phyloP scores from a whole-genome alignment of 2,797 vertebrate species.

The Harpagifer antarcticus region DNA sequence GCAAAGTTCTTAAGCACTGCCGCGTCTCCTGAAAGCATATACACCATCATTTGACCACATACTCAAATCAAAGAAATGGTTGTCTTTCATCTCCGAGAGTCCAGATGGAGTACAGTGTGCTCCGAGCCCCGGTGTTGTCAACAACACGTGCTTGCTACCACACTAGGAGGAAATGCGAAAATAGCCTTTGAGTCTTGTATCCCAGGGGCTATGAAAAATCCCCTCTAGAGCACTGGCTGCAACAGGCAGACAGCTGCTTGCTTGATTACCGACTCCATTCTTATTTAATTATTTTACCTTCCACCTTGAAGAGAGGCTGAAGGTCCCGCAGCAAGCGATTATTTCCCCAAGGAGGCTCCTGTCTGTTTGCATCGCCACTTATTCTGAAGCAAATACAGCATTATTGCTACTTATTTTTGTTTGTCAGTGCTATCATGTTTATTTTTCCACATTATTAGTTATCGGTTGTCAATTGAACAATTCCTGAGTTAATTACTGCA shows the following conservation, averaged over 20 bases:
- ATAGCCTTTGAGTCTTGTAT: constrained; percentile 58
- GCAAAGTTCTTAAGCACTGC: constrained; percentile 5
- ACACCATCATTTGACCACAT: constrained; percentile 41
- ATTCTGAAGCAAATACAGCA: constrained; percentile 42
- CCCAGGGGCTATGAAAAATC: constrained; percentile 80
- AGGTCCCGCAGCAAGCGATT: constrained; percentile 68
- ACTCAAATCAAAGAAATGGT: constrained; percentile 36
- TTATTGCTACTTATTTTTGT: constrained; percentile 47
- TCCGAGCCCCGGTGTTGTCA: constrained; percentile 44
- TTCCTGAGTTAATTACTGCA: constrained; percentile 2
- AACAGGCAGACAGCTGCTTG: constrained; percentile 73
- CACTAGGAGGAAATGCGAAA: constrained; percentile 54
- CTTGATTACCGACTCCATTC: constrained; percentile 69
- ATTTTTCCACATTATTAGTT: neutral
- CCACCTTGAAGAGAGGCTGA: constrained; percentile 78
- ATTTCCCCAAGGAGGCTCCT: constrained; percentile 75
- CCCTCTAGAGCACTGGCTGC: constrained; percentile 51
- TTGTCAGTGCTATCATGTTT: constrained; percentile 23
- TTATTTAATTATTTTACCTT: constrained; percentile 81
- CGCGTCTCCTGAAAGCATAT: constrained; percentile 33
- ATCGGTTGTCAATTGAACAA: neutral
- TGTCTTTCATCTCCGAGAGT: constrained; percentile 47
- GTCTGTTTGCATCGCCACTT: constrained; percentile 29
- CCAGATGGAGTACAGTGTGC: constrained; percentile 53
- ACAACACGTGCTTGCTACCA: constrained; percentile 54